Evolutionary conservation across 2,797 vertebrate genomes (phyloP), one percentile per base, ranked within the genome.

Genomic region (Harpagifer antarcticus): DNA sequence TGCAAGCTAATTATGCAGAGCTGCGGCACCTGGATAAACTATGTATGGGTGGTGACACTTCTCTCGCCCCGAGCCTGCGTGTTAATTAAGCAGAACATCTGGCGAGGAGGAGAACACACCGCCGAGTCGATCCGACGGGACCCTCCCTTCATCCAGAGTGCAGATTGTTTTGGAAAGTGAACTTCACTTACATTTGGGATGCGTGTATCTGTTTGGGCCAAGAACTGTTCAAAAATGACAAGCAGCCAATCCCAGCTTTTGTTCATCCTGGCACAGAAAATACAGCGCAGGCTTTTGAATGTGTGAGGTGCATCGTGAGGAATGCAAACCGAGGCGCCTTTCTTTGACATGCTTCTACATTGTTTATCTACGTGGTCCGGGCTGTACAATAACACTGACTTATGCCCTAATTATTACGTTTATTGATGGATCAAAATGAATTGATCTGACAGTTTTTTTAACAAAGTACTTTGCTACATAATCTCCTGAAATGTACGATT

Each of bases 31-130:
- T 91, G 89, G 77, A 66, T 80, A 79, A 87, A 81, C 79, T 62
- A 53, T 20, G 20, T 67, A 74, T 33, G 75, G 76, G 77, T 58
- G 75, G 65, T 65, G 77, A 80, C 81, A 66, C 78, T 54, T 75
- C 72, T 77, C 64, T 70, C 8, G 52, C 89, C 87, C 70, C 20
- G 0, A 78, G 88, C 75, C 61, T 63, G 76, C 64, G 72, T 84
- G 83, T 48, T 89, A 87, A 91, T 88, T 83, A 88, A 78, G 67
- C 54, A 68, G 69, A 91, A 86, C 89, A 91, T 93, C 91, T 92
- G 90, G 78, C 37, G 7, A 72, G 75, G 78, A 52, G 44, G 56
- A 86, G 86, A 77, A 81, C 65, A 68, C 7, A 49, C 63, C 40
- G 71, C 67, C 13, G 37, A 61, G 73, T 5, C 55, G 54, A 82